Evolutionary conservation across 1,140 invertebrate genomes (phyloP).

Genomic region (Tigriopus japonicus): DNA sequence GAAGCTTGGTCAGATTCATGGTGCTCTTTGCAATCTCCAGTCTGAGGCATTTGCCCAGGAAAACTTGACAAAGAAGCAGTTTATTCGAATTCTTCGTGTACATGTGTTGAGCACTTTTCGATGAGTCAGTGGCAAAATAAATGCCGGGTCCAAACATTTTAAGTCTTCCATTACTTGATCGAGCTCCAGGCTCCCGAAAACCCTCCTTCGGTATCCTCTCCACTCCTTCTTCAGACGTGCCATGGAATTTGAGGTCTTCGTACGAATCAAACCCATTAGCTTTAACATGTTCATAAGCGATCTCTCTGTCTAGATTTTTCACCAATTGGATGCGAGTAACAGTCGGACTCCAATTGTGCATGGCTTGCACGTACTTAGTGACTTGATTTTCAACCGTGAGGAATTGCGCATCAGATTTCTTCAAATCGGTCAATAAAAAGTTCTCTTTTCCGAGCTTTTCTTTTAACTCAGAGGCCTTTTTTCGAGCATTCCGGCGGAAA

Average conservation of each 20-base stretch:
- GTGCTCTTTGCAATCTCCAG: neutral
- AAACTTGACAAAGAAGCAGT: neutral
- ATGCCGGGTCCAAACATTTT: slow-evolving; percentile 13
- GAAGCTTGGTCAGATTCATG: neutral
- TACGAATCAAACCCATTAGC: neutral
- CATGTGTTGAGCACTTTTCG: neutral
- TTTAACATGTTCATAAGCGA: neutral
- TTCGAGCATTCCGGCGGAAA: no score
- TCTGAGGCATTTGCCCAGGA: neutral
- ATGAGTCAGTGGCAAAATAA: slow-evolving; percentile 4
- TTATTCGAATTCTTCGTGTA: neutral
- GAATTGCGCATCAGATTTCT: no score
- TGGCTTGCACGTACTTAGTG: slow-evolving; percentile 20
- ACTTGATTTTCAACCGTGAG: no score
- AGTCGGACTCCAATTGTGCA: slow-evolving; percentile 35
- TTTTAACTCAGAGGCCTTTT: no score
- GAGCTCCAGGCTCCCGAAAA: neutral
- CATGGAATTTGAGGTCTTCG: neutral
- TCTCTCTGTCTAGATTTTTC: neutral
- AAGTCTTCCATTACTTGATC: neutral
- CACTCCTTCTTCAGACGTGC: neutral
- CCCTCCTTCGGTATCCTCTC: neutral
- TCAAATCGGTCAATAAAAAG: no score
- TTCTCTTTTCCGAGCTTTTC: no score
- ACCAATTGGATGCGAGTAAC: slow-evolving; percentile 10